Evolutionary conservation across 2,113 vertebrate species (phyloP).

Genomic region (Hyperopisus bebe): DNA sequence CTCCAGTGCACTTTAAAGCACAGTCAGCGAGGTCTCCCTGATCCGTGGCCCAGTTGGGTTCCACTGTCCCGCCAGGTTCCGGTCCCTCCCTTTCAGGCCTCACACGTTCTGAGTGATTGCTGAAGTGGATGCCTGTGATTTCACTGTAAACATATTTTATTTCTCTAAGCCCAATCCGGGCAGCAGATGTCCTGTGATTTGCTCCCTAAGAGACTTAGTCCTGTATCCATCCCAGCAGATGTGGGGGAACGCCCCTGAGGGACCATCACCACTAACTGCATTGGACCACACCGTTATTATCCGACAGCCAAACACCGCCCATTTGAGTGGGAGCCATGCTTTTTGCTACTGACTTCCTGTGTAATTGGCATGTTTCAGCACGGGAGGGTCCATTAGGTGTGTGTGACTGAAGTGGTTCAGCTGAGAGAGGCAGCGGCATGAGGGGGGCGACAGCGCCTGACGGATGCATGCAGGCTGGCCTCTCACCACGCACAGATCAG

Average conservation of each 20-base stretch:
- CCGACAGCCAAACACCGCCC: not conserved
- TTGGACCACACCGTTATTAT: not conserved
- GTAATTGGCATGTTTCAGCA: not conserved
- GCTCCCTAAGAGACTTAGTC: constrained; percentile 42
- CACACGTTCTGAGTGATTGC: not conserved
- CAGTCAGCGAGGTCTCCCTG: not conserved
- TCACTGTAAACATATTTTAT: not conserved
- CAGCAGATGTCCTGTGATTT: constrained; percentile 46
- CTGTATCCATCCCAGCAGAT: constrained; percentile 38
- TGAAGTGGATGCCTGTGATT: not conserved
- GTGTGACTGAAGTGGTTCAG: not conserved
- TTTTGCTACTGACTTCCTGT: not conserved
- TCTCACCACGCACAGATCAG: not conserved
- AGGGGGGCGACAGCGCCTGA: not conserved
- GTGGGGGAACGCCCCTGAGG: constrained; percentile 46
- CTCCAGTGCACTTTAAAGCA: not conserved
- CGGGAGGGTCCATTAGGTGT: not conserved
- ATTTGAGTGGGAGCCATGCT: not conserved
- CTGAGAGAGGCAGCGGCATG: not conserved
- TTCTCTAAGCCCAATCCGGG: constrained; percentile 14
- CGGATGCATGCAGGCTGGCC: not conserved
- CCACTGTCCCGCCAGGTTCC: not conserved
- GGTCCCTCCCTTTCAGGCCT: not conserved
- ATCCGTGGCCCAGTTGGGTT: not conserved
- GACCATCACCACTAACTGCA: not conserved